Evolutionary conservation across 2,888 invertebrate species (phyloP), one percentile per base, ranked within the genome.

Genomic region (Ceraclea dissimilis): DNA sequence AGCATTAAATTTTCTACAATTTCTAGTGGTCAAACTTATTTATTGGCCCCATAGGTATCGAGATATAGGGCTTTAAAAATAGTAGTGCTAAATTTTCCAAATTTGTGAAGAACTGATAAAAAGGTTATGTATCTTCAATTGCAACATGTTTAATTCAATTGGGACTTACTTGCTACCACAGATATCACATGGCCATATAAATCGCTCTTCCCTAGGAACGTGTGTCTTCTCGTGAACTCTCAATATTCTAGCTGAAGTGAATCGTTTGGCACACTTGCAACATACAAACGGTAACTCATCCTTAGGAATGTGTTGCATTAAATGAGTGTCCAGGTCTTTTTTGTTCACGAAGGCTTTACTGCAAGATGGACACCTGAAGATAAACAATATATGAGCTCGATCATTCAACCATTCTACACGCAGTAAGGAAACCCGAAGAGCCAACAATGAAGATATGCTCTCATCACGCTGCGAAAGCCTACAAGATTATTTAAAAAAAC

Each of bases 241-340:
- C n/a, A 67, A 57, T 21, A 66, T 59, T 26, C 65, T 61, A 17
- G 65, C 64, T 49, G 64, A 64, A 48, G 66, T 64, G 49, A 67
- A 67, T 5, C 66, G 59, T 17, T 65, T 63, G 10, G 64, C 65
- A 60, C 67, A 67, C 53, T 67, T 66, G 51, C 66, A 66, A 51
- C 67, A 67, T 2, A 66, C 65, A 57, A 61, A 67, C 6, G 67
- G 67, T 52, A 65, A 64, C 52, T 66, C 63, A 21, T 66, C 66
- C 59, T 66, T 67, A 1, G 67, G 67, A 19, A 66, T 57, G 59
- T 67, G 67, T n/a, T 64, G 62, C 16, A 63, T 49, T 5, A 62
- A 60, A 59, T 67, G 67, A 19, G 61, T 58, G 39, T 64, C 63
- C 51, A 65, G 62, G 6, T 64, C 60, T 19, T 63, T 61, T 53